Conservation (phyloP, 2,888 invertebrate species). For the Seira musarum region DNA sequence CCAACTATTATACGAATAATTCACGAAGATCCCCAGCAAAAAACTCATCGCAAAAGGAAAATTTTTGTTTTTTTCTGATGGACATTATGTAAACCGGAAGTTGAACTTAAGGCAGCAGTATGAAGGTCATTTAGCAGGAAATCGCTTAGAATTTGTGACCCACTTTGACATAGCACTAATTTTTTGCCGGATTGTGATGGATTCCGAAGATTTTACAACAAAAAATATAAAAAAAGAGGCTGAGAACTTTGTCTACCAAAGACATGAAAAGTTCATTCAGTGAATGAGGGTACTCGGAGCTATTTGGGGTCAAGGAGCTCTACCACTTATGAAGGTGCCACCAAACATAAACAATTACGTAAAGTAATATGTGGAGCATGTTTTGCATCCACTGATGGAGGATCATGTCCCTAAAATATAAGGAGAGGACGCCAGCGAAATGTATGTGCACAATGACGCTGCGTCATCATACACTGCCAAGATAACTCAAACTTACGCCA, state of each 20-base stretch:
- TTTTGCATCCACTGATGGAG: not conserved
- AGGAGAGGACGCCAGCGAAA: not conserved
- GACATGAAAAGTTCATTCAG: too few species aligned
- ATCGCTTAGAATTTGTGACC: slow-evolving; percentile 23
- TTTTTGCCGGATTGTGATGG: too few species aligned
- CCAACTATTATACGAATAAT: too few species aligned
- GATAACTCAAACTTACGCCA: not conserved
- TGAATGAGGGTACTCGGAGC: slow-evolving; percentile 43
- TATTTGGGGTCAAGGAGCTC: slow-evolving; percentile 16
- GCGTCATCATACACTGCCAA: not conserved
- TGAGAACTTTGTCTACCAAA: too few species aligned
- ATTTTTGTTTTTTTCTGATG: too few species aligned
- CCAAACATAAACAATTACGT: not conserved
- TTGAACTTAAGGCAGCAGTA: slow-evolving; percentile 29
- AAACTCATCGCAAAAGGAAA: too few species aligned
- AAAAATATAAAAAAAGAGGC: too few species aligned
- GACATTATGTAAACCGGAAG: too few species aligned
- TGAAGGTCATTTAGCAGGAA: slow-evolving; percentile 34
- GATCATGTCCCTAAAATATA: not conserved
- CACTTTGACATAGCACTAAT: slow-evolving; percentile 39
- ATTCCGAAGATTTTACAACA: too few species aligned
- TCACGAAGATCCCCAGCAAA: too few species aligned
- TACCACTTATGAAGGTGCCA: not conserved
- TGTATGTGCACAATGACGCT: not conserved
- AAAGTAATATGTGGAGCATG: not conserved